Base-by-base conservation (phyloP, 2,888 invertebrate genomes). In the Myathropa florea region DNA sequence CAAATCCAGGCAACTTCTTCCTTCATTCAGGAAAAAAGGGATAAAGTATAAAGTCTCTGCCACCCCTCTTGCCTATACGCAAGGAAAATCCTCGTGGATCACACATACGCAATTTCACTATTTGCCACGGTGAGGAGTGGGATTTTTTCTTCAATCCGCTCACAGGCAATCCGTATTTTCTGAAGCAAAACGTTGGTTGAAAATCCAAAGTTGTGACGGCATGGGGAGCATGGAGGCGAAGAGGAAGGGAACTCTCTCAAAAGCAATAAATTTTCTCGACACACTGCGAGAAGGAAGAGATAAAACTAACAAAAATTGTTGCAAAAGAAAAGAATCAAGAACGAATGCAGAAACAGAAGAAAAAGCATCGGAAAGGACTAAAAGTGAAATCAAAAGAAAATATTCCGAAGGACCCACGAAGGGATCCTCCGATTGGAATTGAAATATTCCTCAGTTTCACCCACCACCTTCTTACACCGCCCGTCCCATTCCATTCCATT, bases 351-450 rank as follows among this genome's bases (percentile, higher is more conserved):
- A 55, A 46, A 39, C 7, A 36, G 33, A 55, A 26, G 61, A 23
- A 67, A 33, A 14, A 67, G 23, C 61, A 60, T n/a, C 21, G 23
- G 55, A 67, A 67, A 84, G 70, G 76, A 72, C 81, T 77, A 77
- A 85, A 85, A 77, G 81, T 85, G 81, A 85, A 85, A 85, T 85
- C 85, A 72, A 85, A 84, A 81, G 72, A 81, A 81, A 85, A 85
- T 81, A 85, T 71, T 76, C 67, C 53, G 3, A 21, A 57, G 57
- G 71, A 84, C 67, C 71, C 60, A 55, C 75, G 46, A 71, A 77
- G 55, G 72, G 71, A 77, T 80, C 81, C 65, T 71, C 46, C 76
- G 76, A 81, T 68, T 80, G 18, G 72, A 85, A 81, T 85, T 81
- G 67, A 72, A 84, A 81, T 76, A 76, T 59, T 84, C 61, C 21